Evolutionary conservation across 2,888 invertebrate genomes (phyloP).

Genomic region (Altica lythri): DNA sequence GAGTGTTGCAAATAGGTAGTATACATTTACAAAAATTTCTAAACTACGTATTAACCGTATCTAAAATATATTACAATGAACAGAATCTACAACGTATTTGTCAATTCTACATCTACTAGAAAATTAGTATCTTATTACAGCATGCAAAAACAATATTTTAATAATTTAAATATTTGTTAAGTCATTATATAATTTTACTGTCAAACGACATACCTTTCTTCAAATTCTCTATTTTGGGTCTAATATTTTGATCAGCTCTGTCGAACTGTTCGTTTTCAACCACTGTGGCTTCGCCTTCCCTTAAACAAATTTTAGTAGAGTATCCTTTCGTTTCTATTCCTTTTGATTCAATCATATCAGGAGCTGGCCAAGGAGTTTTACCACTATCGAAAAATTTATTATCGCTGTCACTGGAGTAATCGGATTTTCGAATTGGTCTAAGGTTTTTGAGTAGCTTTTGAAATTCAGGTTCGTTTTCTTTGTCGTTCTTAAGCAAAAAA

Average conservation of each 20-base stretch:
- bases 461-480: constrained; percentile 47
- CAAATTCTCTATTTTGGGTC: constrained; percentile 50
- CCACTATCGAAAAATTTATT: constrained; percentile 27
- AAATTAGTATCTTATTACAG: too few relatives aligned
- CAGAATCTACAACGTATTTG: too few relatives aligned
- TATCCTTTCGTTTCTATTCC: constrained; percentile 57
- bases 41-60: too few relatives aligned
- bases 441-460: constrained; percentile 51
- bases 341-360: constrained; percentile 59
- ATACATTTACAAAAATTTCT: too few relatives aligned
- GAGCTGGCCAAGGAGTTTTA: constrained; percentile 55
- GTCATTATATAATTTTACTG: too few relatives aligned
- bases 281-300: constrained; percentile 56
- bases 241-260: constrained; percentile 46
- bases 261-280: constrained; percentile 50
- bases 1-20: too few relatives aligned
- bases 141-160: too few relatives aligned
- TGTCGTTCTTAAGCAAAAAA: constrained; percentile 6
- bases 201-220: constrained; percentile 47
- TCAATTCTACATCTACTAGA: too few relatives aligned
- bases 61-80: too few relatives aligned
- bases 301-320: constrained; percentile 65
- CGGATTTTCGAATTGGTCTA: constrained; percentile 47
- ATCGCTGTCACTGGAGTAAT: constrained; percentile 42
- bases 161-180: too few relatives aligned